Conservation (phyloP, 2,113 vertebrate species). For the Aspidoscelis tigris region DNA sequence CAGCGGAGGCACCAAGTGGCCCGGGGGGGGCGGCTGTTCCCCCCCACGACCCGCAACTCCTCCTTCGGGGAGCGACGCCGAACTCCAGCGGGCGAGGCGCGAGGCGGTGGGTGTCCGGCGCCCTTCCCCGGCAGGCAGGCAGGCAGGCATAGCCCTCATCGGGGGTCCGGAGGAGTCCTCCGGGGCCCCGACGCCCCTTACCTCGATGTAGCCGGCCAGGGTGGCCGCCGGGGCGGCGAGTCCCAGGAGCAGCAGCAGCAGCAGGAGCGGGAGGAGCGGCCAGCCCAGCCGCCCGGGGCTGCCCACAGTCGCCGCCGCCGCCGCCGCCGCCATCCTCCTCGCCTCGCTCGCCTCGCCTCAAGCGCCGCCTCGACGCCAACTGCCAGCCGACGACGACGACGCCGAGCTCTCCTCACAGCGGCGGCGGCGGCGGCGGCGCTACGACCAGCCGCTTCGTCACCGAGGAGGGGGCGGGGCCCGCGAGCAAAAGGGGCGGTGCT, state of each 20-base stretch:
- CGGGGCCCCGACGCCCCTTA: conserved; percentile 46
- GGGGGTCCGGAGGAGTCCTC: no score
- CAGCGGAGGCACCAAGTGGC: no score
- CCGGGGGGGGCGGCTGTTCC: no score
- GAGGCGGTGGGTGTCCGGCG: no score
- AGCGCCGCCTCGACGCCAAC: conserved; percentile 59
- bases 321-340: conserved; percentile 16
- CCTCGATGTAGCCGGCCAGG: conserved; percentile 87
- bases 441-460: conserved; percentile 37
- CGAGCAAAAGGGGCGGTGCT: neutral
- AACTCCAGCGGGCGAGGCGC: no score
- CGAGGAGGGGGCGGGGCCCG: neutral
- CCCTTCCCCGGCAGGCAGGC: neutral
- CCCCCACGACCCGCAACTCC: no score
- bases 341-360: neutral
- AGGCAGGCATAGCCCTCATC: no score
- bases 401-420: neutral
- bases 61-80: no score
- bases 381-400: neutral
- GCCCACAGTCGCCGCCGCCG: conserved; percentile 1
- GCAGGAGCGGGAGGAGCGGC: conserved; percentile 67
- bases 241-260: conserved; percentile 73
- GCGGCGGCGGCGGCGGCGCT: conserved; percentile 39
- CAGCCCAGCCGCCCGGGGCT: conserved; percentile 58
- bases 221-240: conserved; percentile 73